Evolutionary conservation across 23 tunicate genomes (phyloP).

Genomic region (Trididemnum clinides): DNA sequence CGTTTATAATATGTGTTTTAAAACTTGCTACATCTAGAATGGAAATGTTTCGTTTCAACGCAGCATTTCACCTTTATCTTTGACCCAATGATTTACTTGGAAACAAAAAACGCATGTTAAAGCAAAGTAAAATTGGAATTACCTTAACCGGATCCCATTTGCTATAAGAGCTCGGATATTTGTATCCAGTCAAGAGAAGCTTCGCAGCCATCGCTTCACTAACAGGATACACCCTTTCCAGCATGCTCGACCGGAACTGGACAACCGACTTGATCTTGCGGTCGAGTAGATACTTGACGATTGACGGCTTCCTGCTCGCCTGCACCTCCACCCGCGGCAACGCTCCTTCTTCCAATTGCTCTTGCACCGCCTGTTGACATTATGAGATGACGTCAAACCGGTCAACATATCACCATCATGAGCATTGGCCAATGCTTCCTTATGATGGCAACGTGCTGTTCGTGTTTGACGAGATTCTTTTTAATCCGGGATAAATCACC

Average conservation of each 20-base stretch:
- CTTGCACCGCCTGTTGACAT: conserved; percentile 67
- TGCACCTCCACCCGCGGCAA: conserved; percentile 80
- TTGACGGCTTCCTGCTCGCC: conserved; percentile 74
- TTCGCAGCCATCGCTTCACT: conserved; percentile 58
- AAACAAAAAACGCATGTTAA: too few relatives aligned
- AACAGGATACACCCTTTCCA: conserved; percentile 82
- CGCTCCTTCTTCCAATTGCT: conserved; percentile 81
- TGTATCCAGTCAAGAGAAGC: conserved; percentile 78
- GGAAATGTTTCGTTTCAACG: too few relatives aligned
- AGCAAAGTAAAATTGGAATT: too few relatives aligned
- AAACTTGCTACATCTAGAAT: too few relatives aligned
- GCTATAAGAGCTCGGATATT: conserved; percentile 81
- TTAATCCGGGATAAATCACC: too few relatives aligned
- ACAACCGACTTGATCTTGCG: conserved; percentile 58
- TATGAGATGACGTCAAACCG: too few relatives aligned
- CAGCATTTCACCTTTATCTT: too few relatives aligned
- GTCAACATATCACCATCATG: not conserved
- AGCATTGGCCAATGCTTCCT: not conserved
- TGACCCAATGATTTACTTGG: too few relatives aligned
- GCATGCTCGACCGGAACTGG: conserved; percentile 50
- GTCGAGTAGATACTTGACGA: conserved; percentile 72
- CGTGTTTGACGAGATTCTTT: too few relatives aligned
- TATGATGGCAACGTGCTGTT: too few relatives aligned
- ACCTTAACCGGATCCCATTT: conserved; percentile 97
- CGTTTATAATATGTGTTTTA: too few relatives aligned